phyloP scores from a whole-genome alignment of 2,888 invertebrate genomes.

The Chaitophorus viminalis region DNA sequence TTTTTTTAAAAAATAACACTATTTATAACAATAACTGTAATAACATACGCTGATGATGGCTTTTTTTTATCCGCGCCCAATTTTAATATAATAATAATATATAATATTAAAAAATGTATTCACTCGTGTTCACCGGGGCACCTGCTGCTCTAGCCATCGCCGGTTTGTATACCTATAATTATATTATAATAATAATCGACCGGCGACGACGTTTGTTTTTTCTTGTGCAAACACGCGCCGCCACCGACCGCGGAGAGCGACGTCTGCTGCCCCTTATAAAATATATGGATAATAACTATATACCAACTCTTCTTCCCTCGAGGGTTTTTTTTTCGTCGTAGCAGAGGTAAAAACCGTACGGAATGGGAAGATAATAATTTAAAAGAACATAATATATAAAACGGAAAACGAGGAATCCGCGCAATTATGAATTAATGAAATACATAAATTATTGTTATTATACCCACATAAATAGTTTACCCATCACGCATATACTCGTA shows the following conservation, averaged over 20 bases:
- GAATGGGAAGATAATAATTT: background rate
- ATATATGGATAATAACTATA: slow-evolving; percentile 9
- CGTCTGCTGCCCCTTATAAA: background rate
- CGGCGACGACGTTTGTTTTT: slow-evolving; percentile 33
- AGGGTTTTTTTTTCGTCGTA: background rate
- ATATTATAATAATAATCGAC: slow-evolving; percentile 56
- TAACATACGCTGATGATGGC: background rate
- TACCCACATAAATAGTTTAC: too few species aligned
- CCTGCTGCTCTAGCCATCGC: background rate
- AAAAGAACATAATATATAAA: background rate
- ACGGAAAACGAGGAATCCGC: background rate
- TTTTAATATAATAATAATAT: background rate
- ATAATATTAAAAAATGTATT: background rate
- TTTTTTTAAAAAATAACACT: background rate
- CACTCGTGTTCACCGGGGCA: background rate
- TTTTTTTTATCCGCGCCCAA: background rate
- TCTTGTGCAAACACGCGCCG: slow-evolving; percentile 51
- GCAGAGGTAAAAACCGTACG: background rate
- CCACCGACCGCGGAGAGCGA: background rate
- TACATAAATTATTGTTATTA: too few species aligned
- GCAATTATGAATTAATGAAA: too few species aligned
- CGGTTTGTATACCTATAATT: slow-evolving; percentile 6
- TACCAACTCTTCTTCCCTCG: slow-evolving; percentile 31
- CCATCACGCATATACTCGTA: too few species aligned
- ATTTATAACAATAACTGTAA: background rate